Evolutionary conservation across 2,888 invertebrate species (phyloP).

Genomic region (Caenorhabditis sinica): DNA sequence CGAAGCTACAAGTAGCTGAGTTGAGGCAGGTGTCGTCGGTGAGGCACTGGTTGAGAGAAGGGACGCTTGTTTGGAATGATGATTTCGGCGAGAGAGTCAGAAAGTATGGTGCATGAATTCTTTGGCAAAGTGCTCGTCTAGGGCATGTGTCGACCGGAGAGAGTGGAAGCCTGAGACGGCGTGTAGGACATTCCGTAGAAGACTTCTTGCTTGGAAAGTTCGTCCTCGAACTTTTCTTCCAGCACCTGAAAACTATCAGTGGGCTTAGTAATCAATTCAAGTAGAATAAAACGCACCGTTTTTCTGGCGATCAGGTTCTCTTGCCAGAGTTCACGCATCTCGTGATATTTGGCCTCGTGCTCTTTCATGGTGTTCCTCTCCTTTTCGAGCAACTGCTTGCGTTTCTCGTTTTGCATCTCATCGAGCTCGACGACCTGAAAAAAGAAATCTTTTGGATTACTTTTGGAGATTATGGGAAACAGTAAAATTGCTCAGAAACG

Average conservation of each 20-base stretch:
- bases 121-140: slow-evolving; percentile 10
- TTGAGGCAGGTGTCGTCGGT: slow-evolving; percentile 11
- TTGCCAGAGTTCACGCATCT: slow-evolving; percentile 78
- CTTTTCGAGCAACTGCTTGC: slow-evolving; percentile 80
- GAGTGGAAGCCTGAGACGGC: slow-evolving; percentile 54
- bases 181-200: slow-evolving; percentile 76
- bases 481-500: too few relatives aligned
- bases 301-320: slow-evolving; percentile 78
- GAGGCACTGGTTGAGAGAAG: slow-evolving; percentile 7
- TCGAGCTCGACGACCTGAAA: slow-evolving; percentile 79
- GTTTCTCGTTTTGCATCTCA: slow-evolving; percentile 82
- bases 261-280: neutral
- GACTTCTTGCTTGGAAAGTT: slow-evolving; percentile 78
- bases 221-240: slow-evolving; percentile 79
- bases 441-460: neutral
- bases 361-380: slow-evolving; percentile 80
- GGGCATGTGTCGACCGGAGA: slow-evolving; percentile 64
- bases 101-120: slow-evolving; percentile 5
- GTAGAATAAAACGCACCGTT: slow-evolving; percentile 69
- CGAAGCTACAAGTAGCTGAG: neutral
- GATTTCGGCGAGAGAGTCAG: neutral
- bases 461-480: too few relatives aligned
- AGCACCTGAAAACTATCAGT: slow-evolving; percentile 68
- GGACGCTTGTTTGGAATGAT: slow-evolving; percentile 10
- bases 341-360: slow-evolving; percentile 80